Evolutionary conservation across 2,113 vertebrate species (phyloP).

Genomic region (Gnathonemus longibarbis): DNA sequence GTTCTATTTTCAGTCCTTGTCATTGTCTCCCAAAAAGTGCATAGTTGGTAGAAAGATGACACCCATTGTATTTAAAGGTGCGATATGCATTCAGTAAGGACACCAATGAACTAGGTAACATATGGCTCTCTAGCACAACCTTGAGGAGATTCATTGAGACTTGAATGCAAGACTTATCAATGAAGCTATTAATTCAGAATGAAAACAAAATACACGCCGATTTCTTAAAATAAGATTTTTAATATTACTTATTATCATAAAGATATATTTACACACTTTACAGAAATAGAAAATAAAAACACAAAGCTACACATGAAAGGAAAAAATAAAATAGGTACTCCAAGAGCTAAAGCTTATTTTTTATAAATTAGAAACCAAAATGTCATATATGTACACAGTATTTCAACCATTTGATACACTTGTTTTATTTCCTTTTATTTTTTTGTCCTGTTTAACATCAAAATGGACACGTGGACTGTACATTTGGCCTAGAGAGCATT

Average conservation of each 20-base stretch:
- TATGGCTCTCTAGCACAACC: not conserved
- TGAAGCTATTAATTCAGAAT: constrained; percentile 14
- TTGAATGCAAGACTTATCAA: not conserved
- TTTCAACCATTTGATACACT: constrained; percentile 77
- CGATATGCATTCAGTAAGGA: not conserved
- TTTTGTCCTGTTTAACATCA: constrained; percentile 73
- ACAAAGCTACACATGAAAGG: constrained; percentile 77
- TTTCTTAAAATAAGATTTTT: constrained; percentile 82
- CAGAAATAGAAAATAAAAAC: constrained; percentile 83
- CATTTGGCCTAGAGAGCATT: constrained; percentile 73
- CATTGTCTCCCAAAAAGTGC: not conserved
- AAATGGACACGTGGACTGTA: constrained; percentile 77
- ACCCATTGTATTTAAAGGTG: not conserved
- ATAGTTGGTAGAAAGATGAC: not conserved
- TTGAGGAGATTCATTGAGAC: not conserved
- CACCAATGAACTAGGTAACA: not conserved
- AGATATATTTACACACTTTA: constrained; percentile 85
- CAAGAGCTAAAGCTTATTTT: constrained; percentile 78
- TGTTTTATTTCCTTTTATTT: constrained; percentile 65
- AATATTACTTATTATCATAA: constrained; percentile 84
- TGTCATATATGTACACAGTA: constrained; percentile 81
- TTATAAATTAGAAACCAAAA: constrained; percentile 80
- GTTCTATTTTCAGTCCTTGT: not conserved
- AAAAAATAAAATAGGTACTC: constrained; percentile 74
- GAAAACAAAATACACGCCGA: constrained; percentile 40